Conservation (phyloP, 2,888 invertebrate species). For the Pristionchus japonicus region DNA sequence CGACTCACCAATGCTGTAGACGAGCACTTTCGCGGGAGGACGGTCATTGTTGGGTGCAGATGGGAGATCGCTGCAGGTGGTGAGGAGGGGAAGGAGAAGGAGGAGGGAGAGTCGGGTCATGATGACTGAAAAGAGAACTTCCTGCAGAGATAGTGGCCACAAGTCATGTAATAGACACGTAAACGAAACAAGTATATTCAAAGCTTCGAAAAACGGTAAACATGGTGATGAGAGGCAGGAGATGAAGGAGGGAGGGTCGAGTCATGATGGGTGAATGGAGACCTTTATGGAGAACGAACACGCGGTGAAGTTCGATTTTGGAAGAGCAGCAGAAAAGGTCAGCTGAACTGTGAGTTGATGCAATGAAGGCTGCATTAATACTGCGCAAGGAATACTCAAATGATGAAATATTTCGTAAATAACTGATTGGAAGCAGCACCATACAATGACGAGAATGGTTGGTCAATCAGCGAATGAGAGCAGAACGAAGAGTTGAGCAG, state of each 20-base stretch:
- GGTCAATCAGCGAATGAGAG: not conserved
- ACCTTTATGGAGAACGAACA: too few species aligned
- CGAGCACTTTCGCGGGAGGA: not conserved
- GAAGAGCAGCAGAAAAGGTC: too few species aligned
- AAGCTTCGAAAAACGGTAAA: too few species aligned
- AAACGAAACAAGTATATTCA: too few species aligned
- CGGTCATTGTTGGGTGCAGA: not conserved
- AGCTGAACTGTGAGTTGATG: too few species aligned
- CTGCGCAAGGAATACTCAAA: not conserved
- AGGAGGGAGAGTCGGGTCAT: not conserved
- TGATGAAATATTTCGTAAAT: not conserved
- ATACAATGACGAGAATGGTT: not conserved
- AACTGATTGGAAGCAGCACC: not conserved
- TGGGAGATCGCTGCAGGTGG: not conserved
- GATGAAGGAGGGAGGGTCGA: not conserved
- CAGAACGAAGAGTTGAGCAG: not conserved
- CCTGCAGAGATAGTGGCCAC: too few species aligned
- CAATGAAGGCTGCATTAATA: not conserved
- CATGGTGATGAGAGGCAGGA: not conserved
- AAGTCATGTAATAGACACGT: too few species aligned
- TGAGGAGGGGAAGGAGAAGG: slow-evolving; percentile 11
- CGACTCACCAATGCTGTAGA: not conserved
- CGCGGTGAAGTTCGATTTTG: too few species aligned
- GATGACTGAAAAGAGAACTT: not conserved
- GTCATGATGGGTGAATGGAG: too few species aligned